Percentiles rank a stretch among this genome's conserved stretches.
phyloP scores from a whole-genome alignment of 2,113 vertebrate species.

The Megatriorchis doriae region DNA sequence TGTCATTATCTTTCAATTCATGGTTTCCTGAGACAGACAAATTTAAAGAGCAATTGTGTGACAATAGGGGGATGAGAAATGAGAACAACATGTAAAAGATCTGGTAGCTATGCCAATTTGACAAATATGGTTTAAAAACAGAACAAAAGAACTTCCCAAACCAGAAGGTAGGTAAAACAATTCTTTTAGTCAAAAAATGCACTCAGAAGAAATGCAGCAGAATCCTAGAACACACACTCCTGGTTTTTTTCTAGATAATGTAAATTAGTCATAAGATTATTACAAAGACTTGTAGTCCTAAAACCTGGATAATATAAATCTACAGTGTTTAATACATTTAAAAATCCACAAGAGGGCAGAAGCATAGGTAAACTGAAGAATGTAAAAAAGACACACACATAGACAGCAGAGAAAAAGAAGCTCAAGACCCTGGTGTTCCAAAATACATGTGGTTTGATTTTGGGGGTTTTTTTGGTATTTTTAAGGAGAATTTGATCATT shows the following conservation, averaged over 20 bases:
- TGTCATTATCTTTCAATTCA: background rate
- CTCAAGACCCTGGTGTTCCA: background rate
- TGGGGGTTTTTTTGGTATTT: background rate
- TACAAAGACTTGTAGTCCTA: background rate
- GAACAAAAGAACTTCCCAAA: background rate
- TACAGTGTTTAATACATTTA: background rate
- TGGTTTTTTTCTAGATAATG: background rate
- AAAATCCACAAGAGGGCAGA: constrained; percentile 46
- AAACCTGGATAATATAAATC: background rate
- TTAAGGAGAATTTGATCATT: background rate
- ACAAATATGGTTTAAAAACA: background rate
- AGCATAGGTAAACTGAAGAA: background rate
- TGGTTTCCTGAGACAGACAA: background rate
- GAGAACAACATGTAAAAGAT: background rate
- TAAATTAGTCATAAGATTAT: background rate
- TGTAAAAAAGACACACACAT: background rate
- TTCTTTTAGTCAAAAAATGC: background rate
- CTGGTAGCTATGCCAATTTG: background rate
- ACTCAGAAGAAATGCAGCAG: background rate
- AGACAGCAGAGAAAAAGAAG: background rate
- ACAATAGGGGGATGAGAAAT: background rate
- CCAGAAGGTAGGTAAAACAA: background rate
- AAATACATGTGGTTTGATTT: background rate
- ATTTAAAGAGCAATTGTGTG: background rate
- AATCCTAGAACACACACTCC: accelerated